These are phyloP conservation scores for Chanos chanos DNA, from an alignment of 2,797 vertebrate species.

Conservation along the genomic window DNA sequence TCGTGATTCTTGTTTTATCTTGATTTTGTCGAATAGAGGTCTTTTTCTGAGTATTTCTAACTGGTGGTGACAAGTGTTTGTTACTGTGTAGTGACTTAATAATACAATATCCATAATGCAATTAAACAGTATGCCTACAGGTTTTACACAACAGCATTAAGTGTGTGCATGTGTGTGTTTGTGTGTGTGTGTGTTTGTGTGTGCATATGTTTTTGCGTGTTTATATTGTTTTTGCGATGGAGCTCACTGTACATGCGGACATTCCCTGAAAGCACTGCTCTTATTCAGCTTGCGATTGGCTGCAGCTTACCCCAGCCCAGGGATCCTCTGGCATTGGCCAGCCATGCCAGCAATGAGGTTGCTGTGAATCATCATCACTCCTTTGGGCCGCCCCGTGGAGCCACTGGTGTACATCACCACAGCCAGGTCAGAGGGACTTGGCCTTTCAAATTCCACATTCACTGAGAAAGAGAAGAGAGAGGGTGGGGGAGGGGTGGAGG, in stretches of 20 bases:
- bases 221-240: neutral
- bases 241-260: too few relatives aligned
- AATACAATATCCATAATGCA: too few relatives aligned
- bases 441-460: slow-evolving; percentile 59
- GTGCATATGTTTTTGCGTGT: too few relatives aligned
- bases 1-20: too few relatives aligned
- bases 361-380: slow-evolving; percentile 83
- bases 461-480: slow-evolving; percentile 49
- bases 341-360: slow-evolving; percentile 85
- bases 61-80: too few relatives aligned
- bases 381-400: slow-evolving; percentile 83
- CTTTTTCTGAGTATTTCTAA: too few relatives aligned
- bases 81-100: too few relatives aligned
- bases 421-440: slow-evolving; percentile 75
- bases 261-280: neutral
- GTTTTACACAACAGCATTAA: too few relatives aligned
- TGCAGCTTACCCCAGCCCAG: slow-evolving; percentile 77
- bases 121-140: too few relatives aligned
- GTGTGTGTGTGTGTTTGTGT: too few relatives aligned
- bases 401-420: slow-evolving; percentile 88
- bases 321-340: slow-evolving; percentile 83
- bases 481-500: neutral
- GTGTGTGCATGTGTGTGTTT: too few relatives aligned
- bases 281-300: neutral
- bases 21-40: too few relatives aligned